Conservation (phyloP, 2,113 vertebrate species). For the Hippocampus comes region DNA sequence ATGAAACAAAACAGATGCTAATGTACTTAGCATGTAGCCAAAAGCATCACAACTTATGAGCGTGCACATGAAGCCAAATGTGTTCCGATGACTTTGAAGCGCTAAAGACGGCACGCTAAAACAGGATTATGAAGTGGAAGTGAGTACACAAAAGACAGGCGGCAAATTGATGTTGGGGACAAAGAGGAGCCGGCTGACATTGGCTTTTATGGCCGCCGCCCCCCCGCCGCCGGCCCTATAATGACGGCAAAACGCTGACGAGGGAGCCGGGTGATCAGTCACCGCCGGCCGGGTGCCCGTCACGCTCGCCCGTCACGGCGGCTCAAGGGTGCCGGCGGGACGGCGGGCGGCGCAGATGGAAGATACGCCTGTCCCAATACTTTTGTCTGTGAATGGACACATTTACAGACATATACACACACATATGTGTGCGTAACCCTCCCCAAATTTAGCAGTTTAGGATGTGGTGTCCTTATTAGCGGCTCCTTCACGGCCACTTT, state of each 20-base stretch:
- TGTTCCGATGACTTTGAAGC: conserved; percentile 41
- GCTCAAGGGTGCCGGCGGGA: conserved; percentile 69
- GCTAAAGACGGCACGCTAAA: conserved; percentile 36
- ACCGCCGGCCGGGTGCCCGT: conserved; percentile 34
- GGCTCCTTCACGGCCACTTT: conserved; percentile 44
- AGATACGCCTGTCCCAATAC: too few species aligned
- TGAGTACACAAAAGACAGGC: conserved; percentile 27
- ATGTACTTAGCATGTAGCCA: not conserved
- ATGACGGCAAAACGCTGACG: conserved; percentile 68
- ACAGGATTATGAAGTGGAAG: conserved; percentile 51
- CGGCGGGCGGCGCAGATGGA: not conserved
- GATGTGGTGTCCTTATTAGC: conserved; percentile 34
- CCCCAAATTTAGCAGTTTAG: too few species aligned
- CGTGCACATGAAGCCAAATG: conserved; percentile 15
- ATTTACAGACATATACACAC: too few species aligned
- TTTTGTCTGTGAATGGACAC: too few species aligned
- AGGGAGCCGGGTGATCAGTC: conserved; percentile 53
- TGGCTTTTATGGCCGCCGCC: conserved; percentile 62
- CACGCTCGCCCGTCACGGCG: conserved; percentile 48
- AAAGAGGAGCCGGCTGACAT: conserved; percentile 64
- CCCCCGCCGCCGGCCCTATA: conserved; percentile 30
- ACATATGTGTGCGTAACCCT: too few species aligned
- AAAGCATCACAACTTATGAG: not conserved
- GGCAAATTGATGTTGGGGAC: conserved; percentile 46
- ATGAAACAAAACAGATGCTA: not conserved